Evolutionary conservation across 2,797 vertebrate genomes (phyloP), one percentile per base, ranked within the genome.

Genomic region (Eremophila alpestris): DNA sequence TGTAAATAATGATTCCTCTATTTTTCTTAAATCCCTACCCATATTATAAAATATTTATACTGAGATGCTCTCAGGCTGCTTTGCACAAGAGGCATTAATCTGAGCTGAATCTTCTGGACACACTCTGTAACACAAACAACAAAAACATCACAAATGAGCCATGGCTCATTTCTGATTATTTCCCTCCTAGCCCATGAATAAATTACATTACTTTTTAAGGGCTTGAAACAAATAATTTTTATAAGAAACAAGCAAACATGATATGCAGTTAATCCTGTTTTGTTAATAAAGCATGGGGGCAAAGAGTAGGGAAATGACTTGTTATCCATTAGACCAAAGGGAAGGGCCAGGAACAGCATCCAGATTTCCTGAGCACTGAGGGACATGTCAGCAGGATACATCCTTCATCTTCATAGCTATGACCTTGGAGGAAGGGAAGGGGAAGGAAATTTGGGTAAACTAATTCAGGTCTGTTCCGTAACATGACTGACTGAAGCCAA

Each of bases 321-420:
- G 30, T 40, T 87, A 90, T 79, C 86, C 85, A 76, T 54, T 48
- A 92, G 74, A 87, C 34, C 27, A 90, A 93, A 38, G 36, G 41
- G 55, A 89, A 94, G 36, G 80, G 63, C 63, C 81, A 84, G 83
- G 70, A 97, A 93, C 74, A 94, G 86, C 91, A 90, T 51, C 38
- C 81, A 54, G 60, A 92, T 80, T 96, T 95, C 86, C 93, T 95
- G 90, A 94, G 56, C 49, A 51, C 52, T 24, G 56, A 93, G 70
- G 68, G 92, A 84, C 68, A 70, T 48, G 56, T 56, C 83, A 95
- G 85, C 83, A 96, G 94, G 89, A 70, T 41, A 55, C 32, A 82
- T 32, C 63, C 73, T 84, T 78, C 51, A 5, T 63, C 77, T 82
- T 76, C 74, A 89, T 16, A 70, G 77, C 67, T 70, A 10, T 55